phyloP scores from a whole-genome alignment of 2,888 invertebrate genomes.

The Trachelus troglodyta region DNA sequence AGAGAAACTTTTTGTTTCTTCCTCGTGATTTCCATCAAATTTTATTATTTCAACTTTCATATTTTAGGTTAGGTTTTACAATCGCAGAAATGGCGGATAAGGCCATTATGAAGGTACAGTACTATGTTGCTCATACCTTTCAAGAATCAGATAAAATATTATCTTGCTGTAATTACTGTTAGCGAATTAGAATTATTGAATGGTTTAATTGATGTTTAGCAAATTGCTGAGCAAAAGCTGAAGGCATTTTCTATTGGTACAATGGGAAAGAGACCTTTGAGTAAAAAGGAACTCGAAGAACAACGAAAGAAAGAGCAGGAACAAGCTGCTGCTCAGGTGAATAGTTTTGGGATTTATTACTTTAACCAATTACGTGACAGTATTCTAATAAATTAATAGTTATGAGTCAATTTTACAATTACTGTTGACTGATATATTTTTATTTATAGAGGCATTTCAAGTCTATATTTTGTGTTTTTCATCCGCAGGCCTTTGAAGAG shows the following conservation, averaged over 20 bases:
- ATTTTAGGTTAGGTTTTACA: slow-evolving; percentile 34
- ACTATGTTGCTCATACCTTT: slow-evolving; percentile 3
- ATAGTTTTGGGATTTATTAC: slow-evolving; percentile 34
- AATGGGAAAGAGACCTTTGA: slow-evolving; percentile 78
- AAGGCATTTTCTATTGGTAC: slow-evolving; percentile 82
- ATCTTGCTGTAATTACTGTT: not conserved
- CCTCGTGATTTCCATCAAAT: not conserved
- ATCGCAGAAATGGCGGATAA: slow-evolving; percentile 58
- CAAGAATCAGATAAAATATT: not conserved
- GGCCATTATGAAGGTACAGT: slow-evolving; percentile 59
- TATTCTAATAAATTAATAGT: not conserved
- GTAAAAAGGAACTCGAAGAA: slow-evolving; percentile 88
- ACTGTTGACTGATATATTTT: not conserved
- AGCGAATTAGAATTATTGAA: not conserved
- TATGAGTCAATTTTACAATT: not conserved
- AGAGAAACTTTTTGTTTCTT: not conserved
- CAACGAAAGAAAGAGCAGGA: slow-evolving; percentile 89
- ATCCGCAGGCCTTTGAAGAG: slow-evolving; percentile 88
- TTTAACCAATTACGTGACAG: too few relatives aligned
- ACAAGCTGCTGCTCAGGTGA: slow-evolving; percentile 90
- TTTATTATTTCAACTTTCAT: slow-evolving; percentile 7
- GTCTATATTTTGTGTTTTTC: slow-evolving; percentile 5
- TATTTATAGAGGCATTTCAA: not conserved
- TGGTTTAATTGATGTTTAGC: slow-evolving; percentile 50
- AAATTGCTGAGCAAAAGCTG: slow-evolving; percentile 78